phyloP scores from a whole-genome alignment of 2,797 vertebrate species.

The Ispidina picta region DNA sequence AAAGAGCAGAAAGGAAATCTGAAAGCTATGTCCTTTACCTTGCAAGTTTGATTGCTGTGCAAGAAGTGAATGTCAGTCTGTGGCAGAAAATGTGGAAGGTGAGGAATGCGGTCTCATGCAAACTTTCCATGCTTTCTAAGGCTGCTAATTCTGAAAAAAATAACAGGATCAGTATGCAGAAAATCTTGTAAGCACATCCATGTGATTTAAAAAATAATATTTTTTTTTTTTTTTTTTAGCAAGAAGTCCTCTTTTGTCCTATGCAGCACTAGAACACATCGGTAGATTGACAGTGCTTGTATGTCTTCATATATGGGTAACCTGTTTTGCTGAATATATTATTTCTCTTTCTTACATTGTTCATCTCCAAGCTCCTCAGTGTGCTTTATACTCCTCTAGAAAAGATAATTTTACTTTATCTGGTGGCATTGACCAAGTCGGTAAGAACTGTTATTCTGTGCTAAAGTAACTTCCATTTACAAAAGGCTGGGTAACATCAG shows the following conservation, averaged over 20 bases:
- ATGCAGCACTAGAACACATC: not conserved
- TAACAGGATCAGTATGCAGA: not conserved
- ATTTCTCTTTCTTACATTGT: not conserved
- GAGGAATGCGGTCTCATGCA: not conserved
- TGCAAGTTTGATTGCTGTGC: not conserved
- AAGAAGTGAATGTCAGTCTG: not conserved
- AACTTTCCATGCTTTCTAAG: not conserved
- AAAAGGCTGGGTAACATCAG: not conserved
- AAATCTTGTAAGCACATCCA: not conserved
- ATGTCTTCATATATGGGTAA: not conserved
- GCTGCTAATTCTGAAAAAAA: not conserved
- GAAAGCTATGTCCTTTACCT: fast-evolving
- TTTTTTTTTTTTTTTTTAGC: not conserved
- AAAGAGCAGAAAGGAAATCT: not conserved
- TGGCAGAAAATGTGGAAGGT: not conserved
- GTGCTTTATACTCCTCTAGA: not conserved
- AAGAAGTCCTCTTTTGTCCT: not conserved
- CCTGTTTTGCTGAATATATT: not conserved
- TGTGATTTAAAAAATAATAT: not conserved
- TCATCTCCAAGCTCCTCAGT: not conserved
- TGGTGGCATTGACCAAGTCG: not conserved
- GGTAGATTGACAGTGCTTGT: not conserved
- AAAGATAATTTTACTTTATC: not conserved
- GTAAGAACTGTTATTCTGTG: not conserved
- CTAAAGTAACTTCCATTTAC: not conserved